Evolutionary conservation across 2,113 vertebrate species (phyloP), one percentile per base, ranked within the genome.

Genomic region (Chiloscyllium plagiosum): DNA sequence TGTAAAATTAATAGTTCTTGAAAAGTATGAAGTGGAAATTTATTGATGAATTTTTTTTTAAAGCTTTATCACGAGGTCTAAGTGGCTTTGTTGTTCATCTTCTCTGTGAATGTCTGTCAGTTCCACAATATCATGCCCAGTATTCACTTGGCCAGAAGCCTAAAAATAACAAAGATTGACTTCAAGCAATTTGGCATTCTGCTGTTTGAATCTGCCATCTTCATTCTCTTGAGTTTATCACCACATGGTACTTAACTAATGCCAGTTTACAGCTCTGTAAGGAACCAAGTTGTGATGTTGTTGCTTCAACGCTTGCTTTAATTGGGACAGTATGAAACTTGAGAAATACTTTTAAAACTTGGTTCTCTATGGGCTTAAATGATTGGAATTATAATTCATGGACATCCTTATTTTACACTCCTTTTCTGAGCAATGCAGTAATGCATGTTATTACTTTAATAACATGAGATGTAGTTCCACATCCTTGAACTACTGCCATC

Each of bases 191-290:
- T 89, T 89, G 50, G 86, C 86, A 89, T 56, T 89, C 50, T 89
- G 86, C 86, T 29, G 86, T 89, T 89, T 89, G 50, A 52, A 89
- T 89, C 86, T 89, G 50, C 56, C 86, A 50, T 89, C 86, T 89
- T 89, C 56, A 33, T 89, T 56, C 86, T 56, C 47, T 89, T 89
- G 86, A 89, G 86, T 56, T 24, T 50, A 89, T 24, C 52, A 56
- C 10, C 50, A 50, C 29, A 26, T 33, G 22, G 8, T 89, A 89
- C 50, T 29, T 29, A 89, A 89, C 20, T 56, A 56, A 89, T 3
- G 47, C 47, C 47, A 56, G 50, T 89, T 89, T 89, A 13, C 47
- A 56, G 47, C 24, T 89, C 86, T 8, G 10, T 89, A 15, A 56
- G 86, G 86, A 56, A 89, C 56, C 56, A 50, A 20, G 6, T 22